Evolutionary conservation across 2,888 invertebrate genomes (phyloP), one percentile per base, ranked within the genome.

Genomic region (Helicoverpa assulta): DNA sequence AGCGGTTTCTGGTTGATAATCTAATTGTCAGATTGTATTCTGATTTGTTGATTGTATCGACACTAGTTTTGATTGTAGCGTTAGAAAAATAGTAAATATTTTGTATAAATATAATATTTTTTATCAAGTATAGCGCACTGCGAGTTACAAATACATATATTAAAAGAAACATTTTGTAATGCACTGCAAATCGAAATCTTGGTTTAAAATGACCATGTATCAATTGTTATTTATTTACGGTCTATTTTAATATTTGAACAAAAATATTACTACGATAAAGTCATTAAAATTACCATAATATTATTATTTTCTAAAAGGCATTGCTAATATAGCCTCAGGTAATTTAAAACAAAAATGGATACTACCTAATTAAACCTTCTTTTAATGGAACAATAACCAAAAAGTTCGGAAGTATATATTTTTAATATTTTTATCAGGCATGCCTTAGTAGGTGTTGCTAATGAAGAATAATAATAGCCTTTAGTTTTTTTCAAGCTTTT

Each of bases 1-100:
- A 76, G 90, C 91, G 86, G 86, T 88, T 88, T 85, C 75, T 78
- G 82, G 75, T 75, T 83, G 89, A 90, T 92, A 92, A 93, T 93
- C 91, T 93, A 92, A 94, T 94, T 93, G 94, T 94, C 88, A 89
- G 92, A 88, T 91, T 91, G 90, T 91, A 89, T 90, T 91, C 89
- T 87, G 89, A 91, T 91, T 92, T 88, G 88, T 86, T 90, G 91
- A 91, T 91, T 90, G 90, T 91, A 85, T 83, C 82, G 83, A 83
- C 84, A 82, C 68, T 76, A 87, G 82, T 81, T 85, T 82, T 73
- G 70, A 76, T 71, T 64, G 88, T 86, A 93, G 66, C 67, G 91
- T 87, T 70, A 76, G 85, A 79, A 88, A 70, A 85, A 82, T n/a
- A n/a, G 0, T 8, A 12, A n/a, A 29, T 29, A 18, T n/a, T n/a